phyloP scores from a whole-genome alignment of 1,140 invertebrate genomes.

The Drosophila yakuba region DNA sequence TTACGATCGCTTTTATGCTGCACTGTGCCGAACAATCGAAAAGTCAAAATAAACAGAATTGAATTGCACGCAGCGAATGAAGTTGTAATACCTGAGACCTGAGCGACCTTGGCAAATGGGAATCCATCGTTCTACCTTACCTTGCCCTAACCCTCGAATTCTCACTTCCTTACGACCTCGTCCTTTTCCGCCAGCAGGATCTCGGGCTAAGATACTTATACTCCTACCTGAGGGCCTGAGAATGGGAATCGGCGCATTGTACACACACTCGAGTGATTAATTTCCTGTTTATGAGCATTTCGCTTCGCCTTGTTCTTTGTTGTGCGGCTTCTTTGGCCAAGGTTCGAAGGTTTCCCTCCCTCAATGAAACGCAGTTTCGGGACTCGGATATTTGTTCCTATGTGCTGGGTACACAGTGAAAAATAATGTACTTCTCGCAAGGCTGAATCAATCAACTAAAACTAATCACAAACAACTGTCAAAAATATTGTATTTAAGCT shows the following conservation, averaged over 20 bases:
- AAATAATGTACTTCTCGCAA: neutral
- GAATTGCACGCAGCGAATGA: constrained; percentile 66
- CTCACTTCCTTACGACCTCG: constrained; percentile 33
- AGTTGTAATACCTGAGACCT: constrained; percentile 59
- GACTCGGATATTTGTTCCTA: constrained; percentile 19
- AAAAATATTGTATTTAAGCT: neutral
- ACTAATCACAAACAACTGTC: no score
- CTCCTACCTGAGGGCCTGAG: constrained; percentile 33
- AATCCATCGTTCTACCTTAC: constrained; percentile 11
- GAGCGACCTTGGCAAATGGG: constrained; percentile 64
- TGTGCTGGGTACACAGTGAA: constrained; percentile 19
- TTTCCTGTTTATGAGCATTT: constrained; percentile 79
- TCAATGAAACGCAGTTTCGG: constrained; percentile 39
- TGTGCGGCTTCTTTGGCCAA: constrained; percentile 66
- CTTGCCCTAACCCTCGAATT: constrained; percentile 17
- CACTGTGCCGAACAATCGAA: constrained; percentile 70
- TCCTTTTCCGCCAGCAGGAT: constrained; percentile 13
- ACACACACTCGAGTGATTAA: constrained; percentile 74
- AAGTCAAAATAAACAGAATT: constrained; percentile 80
- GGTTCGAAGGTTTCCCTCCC: constrained; percentile 33
- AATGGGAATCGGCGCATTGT: constrained; percentile 42
- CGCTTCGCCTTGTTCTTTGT: constrained; percentile 36
- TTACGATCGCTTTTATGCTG: constrained; percentile 26
- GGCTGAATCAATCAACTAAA: no score
- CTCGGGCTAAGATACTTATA: constrained; percentile 4